Base-by-base conservation (phyloP, 2,113 vertebrate genomes). In the Plecotus auritus region DNA sequence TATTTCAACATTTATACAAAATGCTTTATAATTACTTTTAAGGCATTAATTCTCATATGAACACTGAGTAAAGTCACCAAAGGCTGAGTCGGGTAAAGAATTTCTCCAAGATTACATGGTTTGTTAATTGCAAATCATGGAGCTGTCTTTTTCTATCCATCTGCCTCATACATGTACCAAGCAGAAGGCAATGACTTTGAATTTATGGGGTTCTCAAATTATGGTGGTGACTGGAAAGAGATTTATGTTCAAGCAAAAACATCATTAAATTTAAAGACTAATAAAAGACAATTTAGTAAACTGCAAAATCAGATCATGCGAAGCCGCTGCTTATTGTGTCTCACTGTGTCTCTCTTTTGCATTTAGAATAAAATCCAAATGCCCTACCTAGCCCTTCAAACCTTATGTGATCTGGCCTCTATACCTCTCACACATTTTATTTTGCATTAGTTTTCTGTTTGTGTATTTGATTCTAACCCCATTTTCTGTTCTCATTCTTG, bases 1-100 rank as follows among this genome's bases (percentile, higher is more conserved):
- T 97, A 92, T 96, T 95, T 93, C 73, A 1, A 95, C 96, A 92
- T 95, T 90, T 85, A 85, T 74, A 95, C 90, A 97, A 94, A 97
- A 96, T 92, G 85, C 37, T 92, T 78, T 95, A 88, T 85, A 97
- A 95, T 95, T 92, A 92, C 82, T 93, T 95, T 64, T 90, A 97
- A 95, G 82, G 26, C 85, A 77, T 85, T 91, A 76, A 96, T 93
- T 96, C 85, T 97, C 87, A 45, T 30, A 90, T 87, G 89, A 97
- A 89, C 49, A 91, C 45, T 0, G 4, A 86, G 12, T 7, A 20
- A 93, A 93, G 81, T 87, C 90, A 84, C 51, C 0, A 74, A 97
- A 51, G 92, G 85, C 87, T 80, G 54, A 82, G 7, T 37, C 64
- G 30, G 84, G 59, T 91, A 93, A 80, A 93, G 49, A 89, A 95